Percentiles rank a stretch among this genome's conserved stretches.
Conservation (phyloP, 2,113 vertebrate species). For the Ceyx cyanopectus region DNA sequence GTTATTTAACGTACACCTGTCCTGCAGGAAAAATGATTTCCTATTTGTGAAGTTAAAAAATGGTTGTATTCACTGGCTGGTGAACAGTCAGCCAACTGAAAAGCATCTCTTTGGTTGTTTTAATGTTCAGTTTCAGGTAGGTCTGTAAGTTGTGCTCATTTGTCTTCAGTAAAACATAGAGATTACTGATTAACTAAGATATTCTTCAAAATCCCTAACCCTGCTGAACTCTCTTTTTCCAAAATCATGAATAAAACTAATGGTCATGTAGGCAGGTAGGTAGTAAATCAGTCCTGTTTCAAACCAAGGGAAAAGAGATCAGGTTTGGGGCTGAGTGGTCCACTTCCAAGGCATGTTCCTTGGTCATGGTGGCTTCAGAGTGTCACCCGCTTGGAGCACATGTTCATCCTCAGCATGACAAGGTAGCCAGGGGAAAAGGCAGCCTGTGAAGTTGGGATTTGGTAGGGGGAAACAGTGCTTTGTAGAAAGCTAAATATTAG, state of each 20-base stretch:
- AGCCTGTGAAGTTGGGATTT: background rate
- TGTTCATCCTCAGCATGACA: background rate
- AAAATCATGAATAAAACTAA: background rate
- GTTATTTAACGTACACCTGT: background rate
- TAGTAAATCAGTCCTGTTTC: background rate
- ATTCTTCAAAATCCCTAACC: background rate
- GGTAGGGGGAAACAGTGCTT: background rate
- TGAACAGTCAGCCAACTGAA: background rate
- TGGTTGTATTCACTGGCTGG: background rate
- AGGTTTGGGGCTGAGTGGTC: background rate
- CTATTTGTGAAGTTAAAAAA: background rate
- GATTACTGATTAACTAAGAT: background rate
- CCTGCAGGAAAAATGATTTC: background rate
- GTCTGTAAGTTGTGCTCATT: background rate
- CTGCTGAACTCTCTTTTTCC: background rate
- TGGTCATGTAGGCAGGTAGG: accelerated
- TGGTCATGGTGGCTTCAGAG: accelerated
- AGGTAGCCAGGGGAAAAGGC: background rate
- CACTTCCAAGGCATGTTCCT: accelerated
- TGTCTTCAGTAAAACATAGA: background rate
- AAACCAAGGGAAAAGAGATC: background rate
- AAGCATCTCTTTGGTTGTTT: background rate
- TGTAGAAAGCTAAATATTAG: background rate
- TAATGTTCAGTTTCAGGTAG: background rate
- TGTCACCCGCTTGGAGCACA: accelerated